Evolutionary conservation across 2,113 vertebrate genomes (phyloP).

Genomic region (Ciconia boyciana): DNA sequence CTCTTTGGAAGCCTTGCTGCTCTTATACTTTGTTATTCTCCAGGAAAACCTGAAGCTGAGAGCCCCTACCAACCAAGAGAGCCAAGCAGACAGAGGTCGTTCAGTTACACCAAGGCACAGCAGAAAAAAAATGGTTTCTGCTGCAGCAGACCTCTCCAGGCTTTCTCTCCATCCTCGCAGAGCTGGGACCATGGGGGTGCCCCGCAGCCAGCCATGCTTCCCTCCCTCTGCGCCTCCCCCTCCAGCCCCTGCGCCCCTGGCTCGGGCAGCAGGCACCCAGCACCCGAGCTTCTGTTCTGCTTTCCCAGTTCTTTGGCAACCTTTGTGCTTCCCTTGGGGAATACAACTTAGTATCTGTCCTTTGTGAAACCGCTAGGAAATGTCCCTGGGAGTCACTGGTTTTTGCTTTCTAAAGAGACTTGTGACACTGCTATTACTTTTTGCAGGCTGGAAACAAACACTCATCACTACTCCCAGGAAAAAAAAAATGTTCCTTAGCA

Average conservation of each 20-base stretch:
- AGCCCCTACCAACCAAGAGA: neutral
- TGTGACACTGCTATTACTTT: neutral
- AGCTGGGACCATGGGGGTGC: rapidly evolving
- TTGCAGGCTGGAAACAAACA: neutral
- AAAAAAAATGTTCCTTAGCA: neutral
- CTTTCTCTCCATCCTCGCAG: neutral
- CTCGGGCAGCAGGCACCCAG: rapidly evolving
- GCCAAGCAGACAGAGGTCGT: neutral
- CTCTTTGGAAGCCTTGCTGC: neutral
- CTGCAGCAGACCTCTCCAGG: neutral
- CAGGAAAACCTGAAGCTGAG: neutral
- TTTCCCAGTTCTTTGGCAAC: neutral
- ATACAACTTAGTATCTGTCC: neutral
- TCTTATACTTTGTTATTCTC: neutral
- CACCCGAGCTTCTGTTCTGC: neutral
- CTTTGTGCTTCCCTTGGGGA: neutral
- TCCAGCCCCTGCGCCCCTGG: rapidly evolving
- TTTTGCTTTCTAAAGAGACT: neutral
- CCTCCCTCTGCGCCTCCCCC: neutral
- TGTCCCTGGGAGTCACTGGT: rapidly evolving
- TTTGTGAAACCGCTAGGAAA: neutral
- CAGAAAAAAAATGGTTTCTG: neutral
- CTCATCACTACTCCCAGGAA: neutral
- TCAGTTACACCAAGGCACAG: neutral
- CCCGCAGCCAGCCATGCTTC: neutral